Base-by-base conservation (phyloP, 2,888 invertebrate genomes). In the Malacosoma neustria region DNA sequence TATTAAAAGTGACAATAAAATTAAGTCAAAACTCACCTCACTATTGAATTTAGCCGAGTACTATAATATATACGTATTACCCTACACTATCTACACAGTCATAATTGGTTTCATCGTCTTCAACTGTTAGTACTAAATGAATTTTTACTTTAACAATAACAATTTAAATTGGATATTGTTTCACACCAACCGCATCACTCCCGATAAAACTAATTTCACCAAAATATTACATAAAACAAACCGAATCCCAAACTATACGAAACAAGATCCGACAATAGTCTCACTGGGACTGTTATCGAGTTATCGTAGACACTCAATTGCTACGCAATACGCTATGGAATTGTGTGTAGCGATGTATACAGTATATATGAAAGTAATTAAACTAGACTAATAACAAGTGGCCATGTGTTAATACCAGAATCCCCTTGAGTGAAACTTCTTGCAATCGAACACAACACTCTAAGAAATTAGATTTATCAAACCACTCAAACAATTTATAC, bases 221-320 rank as follows among this genome's bases (percentile, higher is more conserved):
- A 22, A 3, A 22, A 22, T 22, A 22, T 1, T 22, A 9, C 2
- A 3, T 3, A 22, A 22, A 22, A 3, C 9, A 22, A 22, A 7
- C 22, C 7, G 6, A 4, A 22, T 22, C 22, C 4, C 22, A 22
- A 22, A 22, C 22, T 4, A 22, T 22, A 7, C 22, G 6, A 65
- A 62, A 65, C 57, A 57, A 59, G 61, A 61, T 63, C 62, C 61
- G 64, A 59, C 65, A 68, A 70, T 70, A 70, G 71, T 68, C 70
- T 66, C 70, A 50, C 47, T 55, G 67, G 68, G 69, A 52, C 66
- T 61, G 58, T 68, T 64, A 54, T 54, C 57, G 56, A 61, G 58
- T 68, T 64, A 54, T 54, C 57, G 56, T 56, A 55, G 69, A 62
- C 69, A 68, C 64, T 73, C 65, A 58, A 68, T 72, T 66, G 65